Evolutionary conservation across 2,113 vertebrate species (phyloP).

Genomic region (Oryzias curvinotus): DNA sequence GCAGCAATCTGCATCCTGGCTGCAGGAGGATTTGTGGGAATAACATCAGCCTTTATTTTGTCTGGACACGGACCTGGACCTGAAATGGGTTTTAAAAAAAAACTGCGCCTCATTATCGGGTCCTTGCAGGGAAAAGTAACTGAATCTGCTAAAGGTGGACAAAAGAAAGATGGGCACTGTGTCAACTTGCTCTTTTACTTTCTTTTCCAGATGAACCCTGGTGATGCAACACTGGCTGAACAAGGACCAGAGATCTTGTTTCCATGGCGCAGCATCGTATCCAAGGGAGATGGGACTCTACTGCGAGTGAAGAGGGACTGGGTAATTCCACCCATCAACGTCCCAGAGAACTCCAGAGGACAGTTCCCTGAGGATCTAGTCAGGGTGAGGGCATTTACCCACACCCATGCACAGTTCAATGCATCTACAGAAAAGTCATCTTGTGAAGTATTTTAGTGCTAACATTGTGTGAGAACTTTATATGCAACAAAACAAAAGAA

Average conservation of each 20-base stretch:
- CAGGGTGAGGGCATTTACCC: slow-evolving; percentile 79
- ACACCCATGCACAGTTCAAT: not conserved
- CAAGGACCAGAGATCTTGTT: slow-evolving; percentile 87
- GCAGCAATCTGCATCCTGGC: too few relatives aligned
- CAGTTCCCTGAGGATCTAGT: slow-evolving; percentile 95
- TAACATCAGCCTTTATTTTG: too few relatives aligned
- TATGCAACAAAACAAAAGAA: not conserved
- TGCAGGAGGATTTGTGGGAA: too few relatives aligned
- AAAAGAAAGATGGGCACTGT: not conserved
- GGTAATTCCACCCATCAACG: slow-evolving; percentile 98
- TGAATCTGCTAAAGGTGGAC: too few relatives aligned
- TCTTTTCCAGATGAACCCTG: slow-evolving; percentile 50
- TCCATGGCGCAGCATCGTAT: slow-evolving; percentile 80
- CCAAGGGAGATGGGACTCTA: slow-evolving; percentile 80
- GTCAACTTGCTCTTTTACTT: slow-evolving; percentile 44
- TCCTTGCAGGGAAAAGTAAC: too few relatives aligned
- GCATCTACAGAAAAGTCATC: not conserved
- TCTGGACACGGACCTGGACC: too few relatives aligned
- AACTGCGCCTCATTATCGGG: too few relatives aligned
- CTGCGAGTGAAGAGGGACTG: slow-evolving; percentile 94
- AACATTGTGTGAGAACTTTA: slow-evolving; percentile 18
- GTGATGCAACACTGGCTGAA: slow-evolving; percentile 59
- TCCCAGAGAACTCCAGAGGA: slow-evolving; percentile 94
- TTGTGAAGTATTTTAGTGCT: slow-evolving; percentile 35
- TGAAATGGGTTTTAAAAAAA: too few relatives aligned